Evolutionary conservation across 2,797 vertebrate genomes (phyloP), one percentile per base, ranked within the genome.

Genomic region (Anguilla marmorata): DNA sequence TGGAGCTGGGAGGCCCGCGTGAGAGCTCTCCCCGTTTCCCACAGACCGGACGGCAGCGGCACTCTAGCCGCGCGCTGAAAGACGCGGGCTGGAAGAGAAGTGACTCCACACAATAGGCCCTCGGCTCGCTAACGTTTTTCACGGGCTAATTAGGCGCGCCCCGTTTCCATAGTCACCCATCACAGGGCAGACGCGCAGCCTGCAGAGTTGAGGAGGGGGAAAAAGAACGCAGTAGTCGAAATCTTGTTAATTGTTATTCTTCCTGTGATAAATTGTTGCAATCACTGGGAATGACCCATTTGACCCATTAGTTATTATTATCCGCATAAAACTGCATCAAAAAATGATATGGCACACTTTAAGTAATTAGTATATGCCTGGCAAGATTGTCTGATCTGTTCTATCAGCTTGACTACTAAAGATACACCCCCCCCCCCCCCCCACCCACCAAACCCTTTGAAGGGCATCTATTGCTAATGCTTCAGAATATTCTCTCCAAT

Each of bases 1-100:
- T 95, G 93, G 96, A 95, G 94, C 94, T 92, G 91, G 94, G 96
- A 96, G 93, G 90, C 88, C 92, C 88, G 90, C 41, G 84, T 83
- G 89, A 90, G 88, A 86, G 85, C 87, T 84, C 85, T 89, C 90
- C 89, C 58, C 90, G 88, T 93, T 96, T 96, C 96, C 95, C 96
- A 96, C 92, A 96, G 91, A 94, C 91, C 92, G 89, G 76, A 89
- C 93, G 94, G 88, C 93, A 92, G 92, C 89, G 89, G 83, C 93
- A 92, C 93, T 94, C 94, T 45, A 90, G 90, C 92, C 92, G 92
- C 93, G 80, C 48, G 91, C 90, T 94, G 94, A 94, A 93, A 95
- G 92, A 91, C 91, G 84, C 56, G 27, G 89, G 79, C 85, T 88
- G 90, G 89, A 91, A 90, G 93, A 91, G 91, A 92, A 91, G 91